Conservation (phyloP, 35 echinoderm and acorn worm genomes). For the Anneissia japonica region DNA sequence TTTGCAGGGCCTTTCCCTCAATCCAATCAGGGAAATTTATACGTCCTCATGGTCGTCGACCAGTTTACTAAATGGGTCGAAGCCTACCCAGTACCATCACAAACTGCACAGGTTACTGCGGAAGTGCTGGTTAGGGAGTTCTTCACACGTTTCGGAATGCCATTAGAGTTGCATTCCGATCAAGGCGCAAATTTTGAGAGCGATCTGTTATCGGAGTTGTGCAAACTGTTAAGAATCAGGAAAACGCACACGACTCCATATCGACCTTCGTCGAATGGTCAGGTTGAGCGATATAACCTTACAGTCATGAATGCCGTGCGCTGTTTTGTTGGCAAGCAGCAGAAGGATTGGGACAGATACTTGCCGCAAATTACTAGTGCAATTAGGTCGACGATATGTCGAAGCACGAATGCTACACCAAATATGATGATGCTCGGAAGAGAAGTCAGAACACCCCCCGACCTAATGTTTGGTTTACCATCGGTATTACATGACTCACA, state of each 20-base stretch:
- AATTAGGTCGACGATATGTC: constrained; percentile 22
- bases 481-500: too few relatives aligned
- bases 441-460: constrained; percentile 30
- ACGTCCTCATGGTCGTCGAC: constrained; percentile 3
- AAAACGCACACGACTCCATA: constrained; percentile 32
- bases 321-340: constrained; percentile 20
- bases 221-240: constrained; percentile 8
- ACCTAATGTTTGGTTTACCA: constrained; percentile 34
- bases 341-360: constrained; percentile 25
- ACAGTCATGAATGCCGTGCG: constrained; percentile 41
- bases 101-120: constrained; percentile 21
- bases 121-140: constrained; percentile 8
- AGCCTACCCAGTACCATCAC: not conserved
- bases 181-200: constrained; percentile 53
- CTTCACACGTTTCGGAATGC: constrained; percentile 37
- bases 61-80: constrained; percentile 14
- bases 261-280: constrained; percentile 32
- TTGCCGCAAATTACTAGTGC: not conserved
- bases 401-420: constrained; percentile 31
- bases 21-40: not conserved
- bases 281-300: constrained; percentile 44
- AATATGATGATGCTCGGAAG: constrained; percentile 54
- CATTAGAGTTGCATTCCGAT: constrained; percentile 23
- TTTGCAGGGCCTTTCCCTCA: constrained; percentile 8
- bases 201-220: not conserved